These are phyloP conservation scores for Notamacropus eugenii DNA, from an alignment of 2,797 vertebrate species.

Conservation along the genomic window DNA sequence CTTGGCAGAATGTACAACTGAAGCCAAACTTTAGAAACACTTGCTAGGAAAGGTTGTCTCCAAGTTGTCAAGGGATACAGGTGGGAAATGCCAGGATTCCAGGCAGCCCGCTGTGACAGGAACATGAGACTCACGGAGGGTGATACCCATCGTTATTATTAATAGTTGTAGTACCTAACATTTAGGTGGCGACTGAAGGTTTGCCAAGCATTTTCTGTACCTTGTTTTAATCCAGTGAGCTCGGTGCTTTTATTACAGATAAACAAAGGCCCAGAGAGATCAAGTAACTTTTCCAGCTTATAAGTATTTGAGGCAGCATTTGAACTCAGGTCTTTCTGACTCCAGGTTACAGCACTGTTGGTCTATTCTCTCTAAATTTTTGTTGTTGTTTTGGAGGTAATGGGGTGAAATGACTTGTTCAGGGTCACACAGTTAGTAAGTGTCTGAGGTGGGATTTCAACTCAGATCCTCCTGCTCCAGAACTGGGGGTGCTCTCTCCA, in stretches of 20 bases:
- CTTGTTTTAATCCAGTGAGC: neutral
- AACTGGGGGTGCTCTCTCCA: no score
- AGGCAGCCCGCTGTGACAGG: neutral
- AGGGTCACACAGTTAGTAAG: no score
- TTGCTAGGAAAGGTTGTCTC: neutral
- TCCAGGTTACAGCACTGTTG: neutral
- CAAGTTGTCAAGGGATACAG: neutral
- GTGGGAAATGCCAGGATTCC: neutral
- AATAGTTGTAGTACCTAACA: neutral
- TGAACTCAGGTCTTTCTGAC: neutral
- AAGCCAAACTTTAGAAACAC: no score
- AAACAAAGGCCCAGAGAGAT: neutral
- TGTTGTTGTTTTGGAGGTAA: no score
- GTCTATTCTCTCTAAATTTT: neutral
- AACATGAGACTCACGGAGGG: neutral
- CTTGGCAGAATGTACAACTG: neutral
- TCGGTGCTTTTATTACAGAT: neutral
- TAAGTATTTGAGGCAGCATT: neutral
- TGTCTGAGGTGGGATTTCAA: no score
- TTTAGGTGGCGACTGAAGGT: neutral
- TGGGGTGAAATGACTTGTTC: no score
- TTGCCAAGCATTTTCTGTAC: neutral
- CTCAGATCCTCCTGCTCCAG: no score
- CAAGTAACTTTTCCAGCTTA: neutral
- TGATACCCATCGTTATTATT: no score